Percentiles rank a stretch among this genome's conserved stretches.
Conservation (phyloP, 2,888 invertebrate genomes). For the Troglohyphantes excavatus region DNA sequence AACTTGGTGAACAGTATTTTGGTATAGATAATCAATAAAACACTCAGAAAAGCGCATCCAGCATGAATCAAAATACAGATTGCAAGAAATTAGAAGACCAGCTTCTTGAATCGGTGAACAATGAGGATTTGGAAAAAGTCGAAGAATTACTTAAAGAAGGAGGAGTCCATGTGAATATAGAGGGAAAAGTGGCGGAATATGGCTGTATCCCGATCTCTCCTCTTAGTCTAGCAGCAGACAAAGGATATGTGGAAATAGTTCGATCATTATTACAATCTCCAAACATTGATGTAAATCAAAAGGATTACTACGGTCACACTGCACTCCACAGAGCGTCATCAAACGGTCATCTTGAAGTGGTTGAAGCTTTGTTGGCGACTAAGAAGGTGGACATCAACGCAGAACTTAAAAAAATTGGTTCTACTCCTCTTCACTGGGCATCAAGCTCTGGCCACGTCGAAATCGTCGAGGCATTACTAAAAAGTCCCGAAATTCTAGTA, state of each 20-base stretch:
- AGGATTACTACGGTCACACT: neutral
- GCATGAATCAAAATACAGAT: neutral
- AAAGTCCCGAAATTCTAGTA: neutral
- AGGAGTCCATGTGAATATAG: neutral
- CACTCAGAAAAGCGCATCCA: neutral
- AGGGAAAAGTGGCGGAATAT: neutral
- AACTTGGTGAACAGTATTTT: too few relatives aligned
- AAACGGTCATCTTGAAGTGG: neutral
- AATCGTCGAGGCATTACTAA: constrained; percentile 11
- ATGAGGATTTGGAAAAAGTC: neutral
- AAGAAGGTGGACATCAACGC: neutral
- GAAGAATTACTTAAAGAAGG: constrained; percentile 1
- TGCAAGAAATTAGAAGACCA: neutral
- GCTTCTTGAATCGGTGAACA: constrained; percentile 11
- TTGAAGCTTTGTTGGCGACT: neutral
- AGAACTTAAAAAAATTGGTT: neutral
- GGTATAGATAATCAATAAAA: neutral
- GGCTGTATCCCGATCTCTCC: neutral
- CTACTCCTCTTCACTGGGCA: constrained; percentile 12
- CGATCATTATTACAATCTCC: neutral
- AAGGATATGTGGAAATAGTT: neutral
- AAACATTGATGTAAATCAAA: neutral
- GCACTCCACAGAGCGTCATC: neutral
- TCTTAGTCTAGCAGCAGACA: constrained; percentile 14
- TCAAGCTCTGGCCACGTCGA: neutral